These are phyloP conservation scores for Amblyjoppa fuscipennis DNA, from an alignment of 2,888 invertebrate species.

Conservation along the genomic window DNA sequence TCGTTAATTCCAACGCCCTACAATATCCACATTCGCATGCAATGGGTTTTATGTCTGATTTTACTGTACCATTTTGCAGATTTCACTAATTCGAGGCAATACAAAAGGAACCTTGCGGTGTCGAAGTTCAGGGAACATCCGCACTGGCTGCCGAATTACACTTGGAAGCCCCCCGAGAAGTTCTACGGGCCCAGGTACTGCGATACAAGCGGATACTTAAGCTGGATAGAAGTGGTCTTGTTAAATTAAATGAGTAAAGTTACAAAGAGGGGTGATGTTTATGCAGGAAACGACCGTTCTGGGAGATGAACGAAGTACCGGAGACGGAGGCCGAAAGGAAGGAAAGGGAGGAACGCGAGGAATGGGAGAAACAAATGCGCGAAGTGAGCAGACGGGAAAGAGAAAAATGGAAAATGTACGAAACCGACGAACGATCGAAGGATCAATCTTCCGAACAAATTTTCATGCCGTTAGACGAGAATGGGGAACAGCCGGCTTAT, in stretches of 20 bases:
- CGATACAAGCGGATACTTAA: neutral
- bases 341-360: constrained; percentile 46
- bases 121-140: constrained; percentile 63
- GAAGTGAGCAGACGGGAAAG: constrained; percentile 65
- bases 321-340: constrained; percentile 44
- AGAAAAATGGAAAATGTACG: constrained; percentile 67
- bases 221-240: neutral
- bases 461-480: constrained; percentile 29
- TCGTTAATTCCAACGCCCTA: neutral
- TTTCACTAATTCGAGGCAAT: constrained; percentile 63
- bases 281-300: constrained; percentile 57
- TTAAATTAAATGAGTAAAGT: constrained; percentile 40
- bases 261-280: constrained; percentile 16
- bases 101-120: constrained; percentile 60
- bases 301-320: constrained; percentile 56
- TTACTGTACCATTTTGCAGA: constrained; percentile 48
- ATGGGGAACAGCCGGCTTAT: neutral
- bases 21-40: neutral
- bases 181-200: constrained; percentile 64
- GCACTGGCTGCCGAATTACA: constrained; percentile 67
- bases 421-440: constrained; percentile 29
- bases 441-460: constrained; percentile 24
- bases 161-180: constrained; percentile 65
- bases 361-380: constrained; percentile 71
- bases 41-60: neutral